A percentile compares a stretch with the other conserved stretches of the same genome.
Evolutionary conservation across 2,888 invertebrate species (phyloP).

Genomic region (Ormyrus nitidulus): DNA sequence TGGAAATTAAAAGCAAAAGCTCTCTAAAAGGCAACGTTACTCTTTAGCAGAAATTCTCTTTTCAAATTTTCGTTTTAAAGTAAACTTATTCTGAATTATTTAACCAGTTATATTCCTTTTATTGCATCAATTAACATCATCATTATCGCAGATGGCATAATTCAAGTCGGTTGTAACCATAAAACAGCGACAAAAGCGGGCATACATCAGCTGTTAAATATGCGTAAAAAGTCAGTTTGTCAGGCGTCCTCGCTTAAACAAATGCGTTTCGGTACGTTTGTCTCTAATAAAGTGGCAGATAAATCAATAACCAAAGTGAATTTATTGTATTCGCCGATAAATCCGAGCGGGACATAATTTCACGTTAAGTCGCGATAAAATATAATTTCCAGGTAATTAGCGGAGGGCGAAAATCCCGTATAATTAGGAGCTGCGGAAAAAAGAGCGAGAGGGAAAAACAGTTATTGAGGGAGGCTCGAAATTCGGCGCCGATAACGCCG

Average conservation of each 20-base stretch:
- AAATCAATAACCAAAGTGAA: not conserved
- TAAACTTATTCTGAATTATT: no score
- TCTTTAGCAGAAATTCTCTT: no score
- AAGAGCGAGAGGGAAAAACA: slow-evolving; percentile 8
- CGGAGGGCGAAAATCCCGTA: slow-evolving; percentile 1
- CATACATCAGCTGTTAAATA: not conserved
- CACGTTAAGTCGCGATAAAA: slow-evolving; percentile 15
- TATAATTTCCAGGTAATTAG: slow-evolving; percentile 20
- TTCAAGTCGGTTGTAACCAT: not conserved
- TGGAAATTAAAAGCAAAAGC: no score
- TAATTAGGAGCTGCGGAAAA: slow-evolving; percentile 3
- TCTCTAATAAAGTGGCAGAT: not conserved
- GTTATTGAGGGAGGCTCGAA: not conserved
- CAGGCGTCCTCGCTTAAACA: not conserved
- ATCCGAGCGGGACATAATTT: not conserved
- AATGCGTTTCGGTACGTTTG: not conserved
- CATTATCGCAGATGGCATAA: no score
- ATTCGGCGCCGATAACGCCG: slow-evolving; percentile 22
- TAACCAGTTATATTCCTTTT: no score
- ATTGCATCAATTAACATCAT: no score
- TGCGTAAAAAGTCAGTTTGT: not conserved
- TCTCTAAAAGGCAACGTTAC: no score
- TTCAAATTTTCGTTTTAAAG: no score
- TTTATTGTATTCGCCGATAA: not conserved
- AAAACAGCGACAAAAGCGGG: not conserved